Evolutionary conservation across 1,140 invertebrate genomes (phyloP), one percentile per base, ranked within the genome.

Genomic region (Papilio machaon): DNA sequence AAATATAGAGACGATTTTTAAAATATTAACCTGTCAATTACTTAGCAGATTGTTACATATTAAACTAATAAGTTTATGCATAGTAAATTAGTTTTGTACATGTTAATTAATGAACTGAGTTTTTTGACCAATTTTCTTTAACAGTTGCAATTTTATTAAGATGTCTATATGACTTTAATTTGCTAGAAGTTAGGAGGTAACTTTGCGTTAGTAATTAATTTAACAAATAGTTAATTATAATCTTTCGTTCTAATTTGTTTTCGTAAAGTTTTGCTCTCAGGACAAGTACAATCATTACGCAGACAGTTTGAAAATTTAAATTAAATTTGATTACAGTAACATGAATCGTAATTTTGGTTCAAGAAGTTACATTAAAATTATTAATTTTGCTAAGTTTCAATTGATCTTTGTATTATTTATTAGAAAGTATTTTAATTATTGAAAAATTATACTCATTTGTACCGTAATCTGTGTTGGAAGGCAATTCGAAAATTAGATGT

Each of bases 261-360:
- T 23, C 60, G 23, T 30, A 64, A 64, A 67, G 30, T 67, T 67
- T 67, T 67, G 30, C 64, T 35, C 23, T 38, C 23, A 60, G 23
- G 58, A 30, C 64, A 30, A 67, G 10, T 67, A 67, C 64, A 38
- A 67, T 67, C 5, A 35, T 67, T 67, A 30, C 19, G 30, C 35
- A 67, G 64, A 67, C 64, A 35, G 23, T 67, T 67, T 15, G 64
- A 67, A 38, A 67, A 67, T 30, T 67, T 15, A 35, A 38, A 67
- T 67, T 67, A 30, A 67, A 35, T 67, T 67, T 67, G 13, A 35
- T 67, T 67, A 67, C 64, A 67, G 30, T 67, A 67, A 67, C 23
- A 67, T 38, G 60, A 64, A 23, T 30, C 10, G 19, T 13, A 64
- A 64, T 58, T 58, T 58, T n/a, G 17, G 17, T 58, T 58, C 2